Evolutionary conservation across 1,140 invertebrate genomes (phyloP), one percentile per base, ranked within the genome.

Genomic region (Ceratina japonica): DNA sequence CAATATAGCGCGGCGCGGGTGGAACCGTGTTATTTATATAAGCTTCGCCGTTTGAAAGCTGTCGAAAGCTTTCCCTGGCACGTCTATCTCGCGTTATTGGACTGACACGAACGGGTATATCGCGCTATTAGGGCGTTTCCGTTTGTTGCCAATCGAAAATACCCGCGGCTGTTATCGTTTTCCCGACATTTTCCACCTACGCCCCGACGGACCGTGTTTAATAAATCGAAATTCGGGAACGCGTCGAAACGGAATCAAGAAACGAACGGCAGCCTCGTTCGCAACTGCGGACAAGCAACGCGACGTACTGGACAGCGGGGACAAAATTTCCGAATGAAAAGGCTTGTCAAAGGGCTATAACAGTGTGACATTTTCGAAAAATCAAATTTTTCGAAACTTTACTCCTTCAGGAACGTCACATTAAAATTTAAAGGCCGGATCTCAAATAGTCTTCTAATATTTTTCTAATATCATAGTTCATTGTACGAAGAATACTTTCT

Each of bases 21-120:
- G 37, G 37, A 44, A 54, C 58, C 3, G 27, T 16, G 61, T 74
- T 74, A 74, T 74, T 74, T 74, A 37, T 74, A 54, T 37, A 74
- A 64, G 49, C 24, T 54, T 13, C 27, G 10, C 8, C 15, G 24
- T 44, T 31, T 54, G 49, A 64, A 74, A 74, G 24, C 61, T 65
- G 72, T 56, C 61, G 72, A 74, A 74, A 74, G 61, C 61, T 74
- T 27, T 37, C 27, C 49, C n/a, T 44, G 16, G 15, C 27, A 20
- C 59, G 59, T 74, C 59, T 52, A 64, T 63, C 71, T 31, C 70
- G 49, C 61, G 27, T 52, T 74, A 74, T 74, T 24, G 27, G 61
- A 37, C 61, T 54, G 72, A 52, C 61, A 63, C 72, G 72, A 31
- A 16, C 44, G 22, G 27, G 37, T 44, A 37, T 20, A n/a, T 8